Evolutionary conservation across 2,797 vertebrate genomes (phyloP), one percentile per base, ranked within the genome.

Genomic region (Gymnodraco acuticeps): DNA sequence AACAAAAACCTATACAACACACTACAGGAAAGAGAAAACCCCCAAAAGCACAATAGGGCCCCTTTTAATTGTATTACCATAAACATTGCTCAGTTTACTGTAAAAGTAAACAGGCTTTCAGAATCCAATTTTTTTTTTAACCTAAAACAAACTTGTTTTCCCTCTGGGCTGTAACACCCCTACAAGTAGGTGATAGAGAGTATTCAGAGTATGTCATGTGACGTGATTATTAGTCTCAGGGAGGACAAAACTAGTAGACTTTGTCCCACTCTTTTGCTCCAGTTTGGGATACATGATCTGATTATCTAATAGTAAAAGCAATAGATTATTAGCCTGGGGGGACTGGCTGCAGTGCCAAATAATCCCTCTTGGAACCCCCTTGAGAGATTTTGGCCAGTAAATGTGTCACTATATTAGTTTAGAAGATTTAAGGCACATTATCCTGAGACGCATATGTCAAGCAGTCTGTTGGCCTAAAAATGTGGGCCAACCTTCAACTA

Each of bases 271-370:
- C 78, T 77, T 41, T 75, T 91, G 93, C 60, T 92, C 94, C 83
- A 94, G 74, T 94, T 95, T 87, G 63, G 33, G 33, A 70, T 81
- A 78, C 58, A 53, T 87, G 88, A 86, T 93, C 91, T 93, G 93
- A 88, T 94, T 94, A 90, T 78, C 48, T 85, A 85, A 88, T 85
- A 79, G 69, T 86, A 86, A 87, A 90, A 81, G 84, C 75, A 73
- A 70, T 79, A 64, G 66, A 73, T 81, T 82, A 23, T 64, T 78
- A 31, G 86, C 83, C 81, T 33, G 41, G 54, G 20, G 87, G 85
- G 48, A 73, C 47, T 15, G 61, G 63, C 74, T 60, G 69, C 54
- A 70, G 67, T 84, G 67, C 66, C 68, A 64, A 38, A 68, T 46
- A 38, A 38, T 7, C 76, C 52, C 71, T 54, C 50, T 66, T 72